Evolutionary conservation across 2,888 invertebrate species (phyloP), one percentile per base, ranked within the genome.

Genomic region (Adineta ricciae): DNA sequence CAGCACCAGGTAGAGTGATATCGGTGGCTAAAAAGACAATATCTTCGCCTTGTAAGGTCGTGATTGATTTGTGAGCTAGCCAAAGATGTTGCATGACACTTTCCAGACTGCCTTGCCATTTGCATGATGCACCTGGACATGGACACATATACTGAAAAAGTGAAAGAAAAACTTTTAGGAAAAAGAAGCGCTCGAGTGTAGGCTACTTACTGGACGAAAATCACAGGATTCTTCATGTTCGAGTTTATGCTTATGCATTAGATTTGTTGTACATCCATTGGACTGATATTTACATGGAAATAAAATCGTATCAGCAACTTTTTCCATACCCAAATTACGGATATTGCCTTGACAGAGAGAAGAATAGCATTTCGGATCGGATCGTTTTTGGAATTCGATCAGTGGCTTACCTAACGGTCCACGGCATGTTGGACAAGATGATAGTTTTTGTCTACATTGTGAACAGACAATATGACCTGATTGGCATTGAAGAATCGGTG

Each of bases 21-120:
- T 99, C 99, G 56, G 99, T 99, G 1, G 99, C 99, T 88, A 99
- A 92, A 91, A 99, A 99, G 84, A 99, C 99, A 88, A 99, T 99
- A 90, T 99, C 99, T 91, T 99, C 99, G 84, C 95, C 94, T 93
- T 88, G 64, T 86, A 99, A 92, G 84, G 97, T 99, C 32, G 98
- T 99, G 88, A 98, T 98, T 89, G 96, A 96, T 91, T 98, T 98
- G 91, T 98, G 92, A 73, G 91, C 90, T 86, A 91, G 95, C 93
- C 97, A 95, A 85, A 99, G 93, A 92, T 99, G 99, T 46, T 95
- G 95, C 98, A 99, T 99, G 83, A 99, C 99, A 92, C 97, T 95
- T 90, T 97, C 97, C 54, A 99, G 92, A 78, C 96, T 94, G 54
- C 99, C 99, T 90, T 97, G 96, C 99, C 99, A 99, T 90, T 98